Conservation (phyloP, 2,888 invertebrate genomes). For the Mayetiola destructor region DNA sequence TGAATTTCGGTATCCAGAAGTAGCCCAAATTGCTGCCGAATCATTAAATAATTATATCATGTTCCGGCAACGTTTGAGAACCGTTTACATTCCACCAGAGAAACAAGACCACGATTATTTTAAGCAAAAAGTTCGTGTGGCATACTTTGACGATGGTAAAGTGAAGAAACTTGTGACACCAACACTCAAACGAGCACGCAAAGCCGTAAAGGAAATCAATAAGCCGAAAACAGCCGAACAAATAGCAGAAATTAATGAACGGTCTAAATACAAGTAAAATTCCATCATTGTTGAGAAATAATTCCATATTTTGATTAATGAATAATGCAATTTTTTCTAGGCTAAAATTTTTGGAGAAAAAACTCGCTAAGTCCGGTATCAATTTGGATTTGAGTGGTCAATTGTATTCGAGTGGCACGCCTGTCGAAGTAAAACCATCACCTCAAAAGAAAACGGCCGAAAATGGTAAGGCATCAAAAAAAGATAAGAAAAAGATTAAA, state of each 20-base stretch:
- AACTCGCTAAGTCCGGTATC: neutral
- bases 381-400: neutral
- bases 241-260: neutral
- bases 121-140: conserved; percentile 39
- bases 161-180: neutral
- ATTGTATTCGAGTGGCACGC: conserved; percentile 6
- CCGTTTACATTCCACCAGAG: conserved; percentile 51
- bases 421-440: too few relatives aligned
- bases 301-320: neutral
- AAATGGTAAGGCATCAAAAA: neutral
- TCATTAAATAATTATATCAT: conserved; percentile 97
- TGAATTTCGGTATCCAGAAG: conserved; percentile 68
- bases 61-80: conserved; percentile 79
- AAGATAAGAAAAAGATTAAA: neutral
- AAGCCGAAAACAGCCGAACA: neutral
- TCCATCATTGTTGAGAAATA: neutral
- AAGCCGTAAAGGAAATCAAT: neutral
- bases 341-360: neutral
- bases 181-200: neutral
- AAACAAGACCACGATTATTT: conserved; percentile 44
- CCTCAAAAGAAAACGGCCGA: neutral
- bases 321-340: neutral
- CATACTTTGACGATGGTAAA: neutral
- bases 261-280: neutral
- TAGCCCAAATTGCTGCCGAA: conserved; percentile 85